Evolutionary conservation across 2,113 vertebrate genomes (phyloP).

Genomic region (Pipra filicauda): DNA sequence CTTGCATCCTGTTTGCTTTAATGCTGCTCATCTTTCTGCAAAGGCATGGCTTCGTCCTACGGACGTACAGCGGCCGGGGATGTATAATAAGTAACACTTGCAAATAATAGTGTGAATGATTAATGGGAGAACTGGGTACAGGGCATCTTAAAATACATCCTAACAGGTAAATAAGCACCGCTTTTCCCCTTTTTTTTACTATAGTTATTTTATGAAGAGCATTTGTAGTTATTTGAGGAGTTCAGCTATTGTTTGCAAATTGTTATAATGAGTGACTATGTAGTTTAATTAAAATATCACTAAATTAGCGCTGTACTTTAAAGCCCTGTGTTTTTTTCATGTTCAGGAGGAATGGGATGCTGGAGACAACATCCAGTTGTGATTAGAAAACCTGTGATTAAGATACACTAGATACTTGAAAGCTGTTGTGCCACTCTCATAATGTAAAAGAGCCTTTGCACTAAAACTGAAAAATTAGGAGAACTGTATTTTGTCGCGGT

Average conservation of each 20-base stretch:
- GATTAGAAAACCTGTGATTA: not conserved
- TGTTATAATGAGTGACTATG: not conserved
- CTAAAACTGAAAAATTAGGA: not conserved
- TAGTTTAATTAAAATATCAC: not conserved
- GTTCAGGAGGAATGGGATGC: not conserved
- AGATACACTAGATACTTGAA: not conserved
- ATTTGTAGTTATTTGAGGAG: not conserved
- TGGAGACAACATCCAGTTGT: not conserved
- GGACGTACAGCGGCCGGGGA: not conserved
- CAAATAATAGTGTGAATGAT: not conserved
- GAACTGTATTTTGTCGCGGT: not conserved
- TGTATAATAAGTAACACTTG: not conserved
- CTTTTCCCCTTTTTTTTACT: not conserved
- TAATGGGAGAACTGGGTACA: not conserved
- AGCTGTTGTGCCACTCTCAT: not conserved
- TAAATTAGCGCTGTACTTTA: fast-evolving
- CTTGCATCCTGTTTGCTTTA: too few relatives aligned
- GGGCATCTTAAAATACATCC: not conserved
- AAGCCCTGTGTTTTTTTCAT: fast-evolving
- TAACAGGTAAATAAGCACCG: fast-evolving
- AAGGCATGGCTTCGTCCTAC: not conserved
- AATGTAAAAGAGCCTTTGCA: not conserved
- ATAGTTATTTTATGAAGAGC: not conserved
- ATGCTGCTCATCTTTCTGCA: not conserved
- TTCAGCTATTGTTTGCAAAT: not conserved